Evolutionary conservation across 2,797 vertebrate species (phyloP).

Genomic region (Enteromius anoplus): DNA sequence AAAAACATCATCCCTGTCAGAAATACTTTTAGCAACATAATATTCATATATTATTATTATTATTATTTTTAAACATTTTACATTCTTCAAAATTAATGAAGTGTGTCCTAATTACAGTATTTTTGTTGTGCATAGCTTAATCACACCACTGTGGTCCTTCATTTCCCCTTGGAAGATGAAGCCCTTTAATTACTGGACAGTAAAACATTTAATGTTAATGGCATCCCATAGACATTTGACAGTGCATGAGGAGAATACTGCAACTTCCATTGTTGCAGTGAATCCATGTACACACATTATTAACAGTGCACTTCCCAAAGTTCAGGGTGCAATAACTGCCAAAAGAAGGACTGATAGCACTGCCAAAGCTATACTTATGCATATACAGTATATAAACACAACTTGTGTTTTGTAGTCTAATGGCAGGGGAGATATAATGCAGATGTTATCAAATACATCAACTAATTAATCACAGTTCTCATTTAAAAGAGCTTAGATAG

Average conservation of each 20-base stretch:
- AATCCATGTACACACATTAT: background rate
- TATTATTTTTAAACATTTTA: background rate
- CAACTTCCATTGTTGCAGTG: slow-evolving; percentile 17
- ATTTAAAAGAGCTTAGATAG: background rate
- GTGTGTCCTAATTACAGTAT: background rate
- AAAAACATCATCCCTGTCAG: background rate
- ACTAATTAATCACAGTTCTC: background rate
- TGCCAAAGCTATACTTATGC: background rate
- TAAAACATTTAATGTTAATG: slow-evolving; percentile 28
- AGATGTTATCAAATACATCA: background rate
- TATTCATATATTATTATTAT: background rate
- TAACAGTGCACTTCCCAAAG: background rate
- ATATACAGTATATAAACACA: background rate
- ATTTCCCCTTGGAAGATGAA: slow-evolving; percentile 32
- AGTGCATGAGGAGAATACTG: slow-evolving; percentile 26
- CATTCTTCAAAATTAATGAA: background rate
- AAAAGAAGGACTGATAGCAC: background rate
- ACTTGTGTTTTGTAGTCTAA: background rate
- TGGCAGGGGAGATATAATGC: background rate
- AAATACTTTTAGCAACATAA: background rate
- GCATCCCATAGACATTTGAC: slow-evolving; percentile 17
- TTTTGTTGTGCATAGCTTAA: background rate
- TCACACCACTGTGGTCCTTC: background rate
- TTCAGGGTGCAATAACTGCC: background rate
- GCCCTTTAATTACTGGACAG: background rate